These are phyloP conservation scores for Embiotoca jacksoni DNA, from an alignment of 2,113 vertebrate genomes.

Conservation along the genomic window DNA sequence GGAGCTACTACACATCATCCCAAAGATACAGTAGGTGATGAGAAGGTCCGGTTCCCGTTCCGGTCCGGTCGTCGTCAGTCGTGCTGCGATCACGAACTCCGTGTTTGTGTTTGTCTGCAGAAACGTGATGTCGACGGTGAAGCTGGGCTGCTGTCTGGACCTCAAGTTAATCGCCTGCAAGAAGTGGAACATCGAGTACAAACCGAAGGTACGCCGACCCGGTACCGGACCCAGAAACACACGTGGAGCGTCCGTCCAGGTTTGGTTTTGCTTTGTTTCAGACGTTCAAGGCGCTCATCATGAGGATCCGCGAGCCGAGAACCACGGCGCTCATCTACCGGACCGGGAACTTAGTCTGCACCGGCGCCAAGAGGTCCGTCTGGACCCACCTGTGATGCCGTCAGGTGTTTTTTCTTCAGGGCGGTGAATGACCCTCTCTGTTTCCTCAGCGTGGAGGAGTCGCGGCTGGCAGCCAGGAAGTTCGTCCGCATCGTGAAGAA, in stretches of 20 bases:
- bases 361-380: constrained; percentile 90
- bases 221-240: background rate
- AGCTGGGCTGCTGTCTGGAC: constrained; percentile 90
- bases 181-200: constrained; percentile 92
- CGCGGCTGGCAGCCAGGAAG: constrained; percentile 88
- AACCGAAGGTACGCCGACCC: constrained; percentile 83
- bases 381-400: no score
- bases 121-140: constrained; percentile 91
- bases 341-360: constrained; percentile 91
- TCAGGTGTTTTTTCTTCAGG: background rate
- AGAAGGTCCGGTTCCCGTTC: no score
- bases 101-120: constrained; percentile 72
- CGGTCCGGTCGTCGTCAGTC: no score
- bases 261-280: constrained; percentile 56
- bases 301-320: constrained; percentile 91
- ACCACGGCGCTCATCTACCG: constrained; percentile 91
- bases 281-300: constrained; percentile 89
- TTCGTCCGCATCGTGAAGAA: constrained; percentile 91
- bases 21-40: no score
- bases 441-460: constrained; percentile 87
- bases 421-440: background rate
- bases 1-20: no score
- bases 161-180: constrained; percentile 90
- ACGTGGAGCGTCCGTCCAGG: background rate
- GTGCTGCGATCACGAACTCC: no score